These are phyloP conservation scores for Psix sp. DNA, from an alignment of 1,140 invertebrate genomes.

Conservation along the genomic window DNA sequence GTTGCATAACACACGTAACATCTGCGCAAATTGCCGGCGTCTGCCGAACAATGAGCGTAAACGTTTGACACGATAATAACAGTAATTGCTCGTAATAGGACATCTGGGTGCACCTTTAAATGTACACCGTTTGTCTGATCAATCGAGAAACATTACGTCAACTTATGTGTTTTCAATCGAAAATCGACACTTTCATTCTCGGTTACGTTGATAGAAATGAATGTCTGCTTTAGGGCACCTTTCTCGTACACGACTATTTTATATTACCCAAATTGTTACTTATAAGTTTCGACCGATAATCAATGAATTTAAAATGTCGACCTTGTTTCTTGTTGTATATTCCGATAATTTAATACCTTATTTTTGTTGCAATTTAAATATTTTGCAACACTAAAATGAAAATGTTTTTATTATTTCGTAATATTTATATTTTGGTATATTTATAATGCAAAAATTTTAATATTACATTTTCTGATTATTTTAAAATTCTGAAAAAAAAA, in stretches of 20 bases:
- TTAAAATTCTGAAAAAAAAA: too few species aligned
- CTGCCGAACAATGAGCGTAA: conserved; percentile 30
- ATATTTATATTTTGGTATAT: too few species aligned
- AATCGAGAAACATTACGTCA: conserved; percentile 13
- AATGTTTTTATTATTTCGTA: too few species aligned
- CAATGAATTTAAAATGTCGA: too few species aligned
- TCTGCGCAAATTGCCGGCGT: too few species aligned
- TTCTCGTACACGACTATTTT: conserved; percentile 28
- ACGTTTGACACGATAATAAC: conserved; percentile 40
- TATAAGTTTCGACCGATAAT: conserved; percentile 38
- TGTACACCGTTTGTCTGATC: conserved; percentile 20
- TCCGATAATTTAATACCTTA: too few species aligned
- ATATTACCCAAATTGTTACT: conserved; percentile 41
- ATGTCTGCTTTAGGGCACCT: conserved; percentile 14
- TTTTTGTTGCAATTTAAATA: too few species aligned
- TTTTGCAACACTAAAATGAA: too few species aligned
- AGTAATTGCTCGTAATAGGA: conserved; percentile 36
- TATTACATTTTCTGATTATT: too few species aligned
- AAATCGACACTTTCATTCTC: conserved; percentile 42
- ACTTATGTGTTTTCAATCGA: conserved; percentile 25
- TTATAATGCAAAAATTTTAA: too few species aligned
- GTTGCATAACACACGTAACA: too few species aligned
- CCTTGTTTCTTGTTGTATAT: too few species aligned
- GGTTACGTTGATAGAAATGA: conserved; percentile 6
- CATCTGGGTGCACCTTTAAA: conserved; percentile 31